These are phyloP conservation scores for Pantherophis alleghaniensis DNA, from an alignment of 2,797 vertebrate genomes.

Conservation along the genomic window DNA sequence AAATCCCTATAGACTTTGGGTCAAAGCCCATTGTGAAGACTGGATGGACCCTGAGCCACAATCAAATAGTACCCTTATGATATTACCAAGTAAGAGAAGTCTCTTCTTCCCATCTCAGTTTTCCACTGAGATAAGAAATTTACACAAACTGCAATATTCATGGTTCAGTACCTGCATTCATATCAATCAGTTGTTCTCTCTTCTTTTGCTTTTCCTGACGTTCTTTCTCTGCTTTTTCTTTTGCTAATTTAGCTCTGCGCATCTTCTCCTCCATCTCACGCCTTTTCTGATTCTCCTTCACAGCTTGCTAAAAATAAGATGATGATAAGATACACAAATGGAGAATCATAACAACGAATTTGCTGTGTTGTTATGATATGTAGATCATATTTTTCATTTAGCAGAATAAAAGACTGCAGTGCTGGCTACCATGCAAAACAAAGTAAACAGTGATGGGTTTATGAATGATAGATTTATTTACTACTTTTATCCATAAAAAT, in stretches of 20 bases:
- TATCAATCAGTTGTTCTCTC: constrained; percentile 77
- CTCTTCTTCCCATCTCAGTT: background rate
- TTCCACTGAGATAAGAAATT: background rate
- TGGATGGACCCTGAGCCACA: background rate
- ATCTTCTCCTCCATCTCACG: constrained; percentile 86
- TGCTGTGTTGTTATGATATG: background rate
- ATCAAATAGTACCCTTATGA: background rate
- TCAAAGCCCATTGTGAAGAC: background rate
- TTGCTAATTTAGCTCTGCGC: constrained; percentile 76
- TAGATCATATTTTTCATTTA: background rate
- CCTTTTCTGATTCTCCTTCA: constrained; percentile 81
- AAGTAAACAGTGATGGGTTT: background rate
- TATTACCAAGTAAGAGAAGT: background rate
- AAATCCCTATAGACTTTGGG: background rate
- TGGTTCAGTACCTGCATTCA: constrained; percentile 75
- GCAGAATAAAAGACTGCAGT: background rate
- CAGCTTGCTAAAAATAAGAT: constrained; percentile 76
- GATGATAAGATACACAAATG: background rate
- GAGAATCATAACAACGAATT: background rate
- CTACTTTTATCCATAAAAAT: background rate
- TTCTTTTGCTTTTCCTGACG: constrained; percentile 82
- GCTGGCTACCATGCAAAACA: background rate
- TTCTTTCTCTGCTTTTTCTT: constrained; percentile 85
- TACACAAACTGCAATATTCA: background rate
- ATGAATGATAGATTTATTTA: background rate